Evolutionary conservation across 2,113 vertebrate species (phyloP).

Genomic region (Poecile atricapillus): DNA sequence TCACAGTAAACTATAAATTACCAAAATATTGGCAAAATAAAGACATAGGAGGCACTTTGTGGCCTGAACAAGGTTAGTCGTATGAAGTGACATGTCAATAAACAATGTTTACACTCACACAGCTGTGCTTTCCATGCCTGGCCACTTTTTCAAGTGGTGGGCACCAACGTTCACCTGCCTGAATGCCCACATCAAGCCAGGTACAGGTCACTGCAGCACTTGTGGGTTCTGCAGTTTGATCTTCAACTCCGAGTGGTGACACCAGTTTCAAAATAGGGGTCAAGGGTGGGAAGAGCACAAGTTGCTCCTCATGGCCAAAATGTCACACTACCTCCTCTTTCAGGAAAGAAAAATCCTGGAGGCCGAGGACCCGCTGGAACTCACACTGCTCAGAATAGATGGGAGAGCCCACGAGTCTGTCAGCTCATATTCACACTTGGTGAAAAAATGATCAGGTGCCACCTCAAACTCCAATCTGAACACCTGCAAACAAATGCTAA

Average conservation of each 20-base stretch:
- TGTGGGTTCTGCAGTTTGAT: not conserved
- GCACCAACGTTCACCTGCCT: not conserved
- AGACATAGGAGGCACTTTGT: not conserved
- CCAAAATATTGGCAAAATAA: not conserved
- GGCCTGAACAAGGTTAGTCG: not conserved
- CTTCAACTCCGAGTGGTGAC: not conserved
- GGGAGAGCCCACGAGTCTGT: fast-evolving
- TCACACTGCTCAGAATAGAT: not conserved
- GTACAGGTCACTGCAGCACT: not conserved
- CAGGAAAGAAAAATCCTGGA: not conserved
- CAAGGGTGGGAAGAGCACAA: not conserved
- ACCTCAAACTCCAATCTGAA: not conserved
- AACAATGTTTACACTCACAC: not conserved
- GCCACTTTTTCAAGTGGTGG: not conserved
- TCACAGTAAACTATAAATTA: not conserved
- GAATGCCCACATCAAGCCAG: fast-evolving
- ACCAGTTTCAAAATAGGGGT: not conserved
- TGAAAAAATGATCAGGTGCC: not conserved
- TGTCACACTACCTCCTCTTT: not conserved
- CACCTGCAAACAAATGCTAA: constrained; percentile 22
- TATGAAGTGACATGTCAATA: not conserved
- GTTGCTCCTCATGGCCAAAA: not conserved
- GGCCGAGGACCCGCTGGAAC: not conserved
- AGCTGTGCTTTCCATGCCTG: not conserved
- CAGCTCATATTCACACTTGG: not conserved